Conservation (phyloP, 2,113 vertebrate genomes). For the Chloropsis hardwickii region DNA sequence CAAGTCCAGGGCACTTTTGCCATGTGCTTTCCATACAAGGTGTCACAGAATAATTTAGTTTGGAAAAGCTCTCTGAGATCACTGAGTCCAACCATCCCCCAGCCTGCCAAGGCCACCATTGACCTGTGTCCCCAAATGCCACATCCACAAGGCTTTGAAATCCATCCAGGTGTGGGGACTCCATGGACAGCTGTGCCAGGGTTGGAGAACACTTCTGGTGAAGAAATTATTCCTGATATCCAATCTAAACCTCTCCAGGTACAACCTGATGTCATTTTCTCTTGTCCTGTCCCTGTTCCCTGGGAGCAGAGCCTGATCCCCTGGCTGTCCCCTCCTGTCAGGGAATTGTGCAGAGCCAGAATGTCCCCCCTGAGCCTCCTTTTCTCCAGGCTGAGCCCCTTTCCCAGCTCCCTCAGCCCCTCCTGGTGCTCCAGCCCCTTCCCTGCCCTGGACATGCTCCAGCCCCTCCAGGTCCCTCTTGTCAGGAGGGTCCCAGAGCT, state of each 20-base stretch:
- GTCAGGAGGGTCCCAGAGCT: not conserved
- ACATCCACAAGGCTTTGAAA: not conserved
- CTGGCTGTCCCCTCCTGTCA: not conserved
- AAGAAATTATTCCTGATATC: not conserved
- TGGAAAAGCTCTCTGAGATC: not conserved
- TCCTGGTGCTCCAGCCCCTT: not conserved
- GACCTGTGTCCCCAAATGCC: not conserved
- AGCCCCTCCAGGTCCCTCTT: not conserved
- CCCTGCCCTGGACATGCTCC: accelerated
- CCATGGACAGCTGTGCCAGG: not conserved
- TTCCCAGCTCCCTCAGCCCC: not conserved
- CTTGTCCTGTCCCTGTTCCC: not conserved
- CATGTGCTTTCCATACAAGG: accelerated
- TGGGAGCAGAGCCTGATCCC: accelerated
- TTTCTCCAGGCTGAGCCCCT: not conserved
- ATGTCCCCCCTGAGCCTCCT: not conserved
- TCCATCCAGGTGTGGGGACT: accelerated
- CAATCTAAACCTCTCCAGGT: not conserved
- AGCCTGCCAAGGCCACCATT: not conserved
- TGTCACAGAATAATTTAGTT: not conserved
- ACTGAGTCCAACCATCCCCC: accelerated
- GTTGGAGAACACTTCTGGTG: not conserved
- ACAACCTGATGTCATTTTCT: not conserved
- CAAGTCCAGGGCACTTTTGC: not conserved
- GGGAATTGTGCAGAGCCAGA: not conserved